Conservation (phyloP, 2,113 vertebrate genomes). For the Lasiurus borealis region DNA sequence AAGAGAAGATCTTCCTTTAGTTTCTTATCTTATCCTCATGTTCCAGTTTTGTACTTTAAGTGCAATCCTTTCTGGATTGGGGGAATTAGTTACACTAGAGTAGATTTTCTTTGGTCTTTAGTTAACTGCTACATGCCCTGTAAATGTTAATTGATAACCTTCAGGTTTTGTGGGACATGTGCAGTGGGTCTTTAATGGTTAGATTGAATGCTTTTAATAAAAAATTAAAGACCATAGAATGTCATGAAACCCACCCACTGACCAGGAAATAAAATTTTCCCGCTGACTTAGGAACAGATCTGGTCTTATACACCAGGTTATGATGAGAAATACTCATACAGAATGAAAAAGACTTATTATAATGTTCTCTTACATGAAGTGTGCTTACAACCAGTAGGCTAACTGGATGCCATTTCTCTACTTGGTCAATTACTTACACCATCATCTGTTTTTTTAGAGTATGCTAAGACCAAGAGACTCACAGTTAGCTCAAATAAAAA, state of each 20-base stretch:
- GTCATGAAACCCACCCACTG: background rate
- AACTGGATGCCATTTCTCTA: slow-evolving; percentile 5
- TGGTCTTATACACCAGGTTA: background rate
- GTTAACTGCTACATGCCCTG: background rate
- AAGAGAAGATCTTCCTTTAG: slow-evolving; percentile 20
- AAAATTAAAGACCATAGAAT: slow-evolving; percentile 5
- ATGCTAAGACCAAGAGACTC: slow-evolving; percentile 23
- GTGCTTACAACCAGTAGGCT: background rate
- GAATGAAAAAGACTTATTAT: background rate
- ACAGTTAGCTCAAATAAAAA: slow-evolving; percentile 64
- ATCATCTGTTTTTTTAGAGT: slow-evolving; percentile 34
- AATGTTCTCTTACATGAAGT: slow-evolving; percentile 33
- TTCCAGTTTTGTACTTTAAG: background rate
- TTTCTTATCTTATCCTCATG: slow-evolving; percentile 22
- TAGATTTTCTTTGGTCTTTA: slow-evolving; percentile 51
- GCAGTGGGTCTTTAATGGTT: slow-evolving; percentile 28
- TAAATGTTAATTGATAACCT: slow-evolving; percentile 61
- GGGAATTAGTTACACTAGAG: slow-evolving; percentile 17
- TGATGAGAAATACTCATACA: slow-evolving; percentile 22
- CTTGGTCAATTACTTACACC: slow-evolving; percentile 30
- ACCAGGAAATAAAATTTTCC: slow-evolving; percentile 11
- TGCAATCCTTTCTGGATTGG: slow-evolving; percentile 19
- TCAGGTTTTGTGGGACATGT: slow-evolving; percentile 26
- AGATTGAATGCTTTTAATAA: slow-evolving; percentile 31
- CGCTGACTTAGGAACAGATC: background rate